Base-by-base conservation (phyloP, 2,797 vertebrate genomes). In the Myotis findleyi region DNA sequence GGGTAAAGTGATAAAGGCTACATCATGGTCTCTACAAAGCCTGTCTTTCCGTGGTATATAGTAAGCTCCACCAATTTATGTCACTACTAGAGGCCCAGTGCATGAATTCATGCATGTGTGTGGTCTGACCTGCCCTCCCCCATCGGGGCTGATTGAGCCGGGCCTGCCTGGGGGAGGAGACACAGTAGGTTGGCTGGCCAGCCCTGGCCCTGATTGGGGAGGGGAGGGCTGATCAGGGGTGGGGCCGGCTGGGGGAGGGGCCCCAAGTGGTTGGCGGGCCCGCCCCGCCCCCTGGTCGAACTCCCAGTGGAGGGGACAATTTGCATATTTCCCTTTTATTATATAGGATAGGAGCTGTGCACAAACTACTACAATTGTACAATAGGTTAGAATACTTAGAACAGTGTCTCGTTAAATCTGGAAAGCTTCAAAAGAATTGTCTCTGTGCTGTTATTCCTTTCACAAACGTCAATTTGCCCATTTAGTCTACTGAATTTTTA, bases 31-130 rank as follows among this genome's bases (percentile, higher is more conserved):
- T 72, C 81, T 76, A 66, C 47, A 47, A 79, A 75, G 17, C 3
- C 51, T 53, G 7, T 84, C n/a, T 88, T 92, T 71, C 27, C 25
- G 12, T 93, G 20, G 11, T 30, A 49, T 9, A 84, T 71, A 71
- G 9, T 94, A 90, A 92, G 10, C 6, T 73, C 47, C 55, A 49
- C n/a, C 64, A 92, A 47, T 80, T 84, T 92, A 33, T 76, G 33
- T 44, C 23, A n/a, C n/a, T 38, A 80, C 23, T 27, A 59, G 57
- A 59, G 57, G 57, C 25, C 23, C 25, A 3, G 23, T 59, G 57
- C 25, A 27, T 59, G 57, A 59, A 59, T 59, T 59, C 23, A 5
- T 59, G 23, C 57, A 27, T 10, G 2, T 11, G 23, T 59, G 23
- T 23, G 23, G 25, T 27, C 10, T 25, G 57, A 11, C 57, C 23